Conservation (phyloP, 2,888 invertebrate species). For the Mimachlamys varia region DNA sequence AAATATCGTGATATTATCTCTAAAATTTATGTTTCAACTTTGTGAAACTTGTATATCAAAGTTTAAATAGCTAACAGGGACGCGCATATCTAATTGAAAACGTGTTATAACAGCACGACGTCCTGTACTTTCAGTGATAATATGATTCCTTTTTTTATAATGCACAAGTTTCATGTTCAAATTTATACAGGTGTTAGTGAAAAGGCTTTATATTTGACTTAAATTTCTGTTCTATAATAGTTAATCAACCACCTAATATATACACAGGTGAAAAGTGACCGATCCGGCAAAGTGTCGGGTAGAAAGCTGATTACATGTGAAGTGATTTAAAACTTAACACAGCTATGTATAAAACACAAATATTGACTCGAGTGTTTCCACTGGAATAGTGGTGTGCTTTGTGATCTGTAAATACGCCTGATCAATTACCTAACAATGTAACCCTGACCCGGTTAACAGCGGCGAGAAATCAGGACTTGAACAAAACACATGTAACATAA, state of each 20-base stretch:
- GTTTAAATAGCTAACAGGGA: background rate
- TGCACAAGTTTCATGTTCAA: background rate
- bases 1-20: background rate
- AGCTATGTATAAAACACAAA: background rate
- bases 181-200: background rate
- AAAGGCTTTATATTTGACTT: background rate
- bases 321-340: background rate
- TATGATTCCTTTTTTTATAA: background rate
- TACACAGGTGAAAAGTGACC: background rate
- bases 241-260: background rate
- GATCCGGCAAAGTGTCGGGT: background rate
- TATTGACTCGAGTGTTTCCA: slow-evolving; percentile 3
- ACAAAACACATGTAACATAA: too few species aligned
- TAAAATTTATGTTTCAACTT: background rate
- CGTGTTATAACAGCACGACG: background rate
- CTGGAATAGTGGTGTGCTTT: background rate
- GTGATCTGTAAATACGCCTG: background rate
- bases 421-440: background rate
- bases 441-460: background rate
- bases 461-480: too few species aligned
- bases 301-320: background rate
- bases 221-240: background rate
- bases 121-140: background rate
- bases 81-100: background rate
- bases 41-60: background rate